Percentiles rank a stretch among this genome's conserved stretches.
Conservation (phyloP, 2,888 invertebrate species). For the Cheilosia vernalis region DNA sequence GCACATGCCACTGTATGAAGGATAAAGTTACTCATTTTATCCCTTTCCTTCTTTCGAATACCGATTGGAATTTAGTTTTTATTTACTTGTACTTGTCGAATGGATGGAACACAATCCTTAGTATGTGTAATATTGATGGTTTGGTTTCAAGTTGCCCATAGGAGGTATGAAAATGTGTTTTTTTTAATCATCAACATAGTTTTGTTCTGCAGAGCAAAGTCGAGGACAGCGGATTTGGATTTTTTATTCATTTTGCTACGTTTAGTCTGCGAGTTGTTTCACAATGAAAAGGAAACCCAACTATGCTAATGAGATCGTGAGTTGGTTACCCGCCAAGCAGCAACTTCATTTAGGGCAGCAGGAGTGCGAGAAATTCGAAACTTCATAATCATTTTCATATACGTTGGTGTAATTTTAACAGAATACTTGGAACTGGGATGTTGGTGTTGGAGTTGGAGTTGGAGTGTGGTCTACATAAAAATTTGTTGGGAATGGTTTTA, state of each 20-base stretch:
- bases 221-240: conserved; percentile 23
- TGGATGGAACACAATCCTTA: not conserved
- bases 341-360: conserved; percentile 16
- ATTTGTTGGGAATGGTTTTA: not conserved
- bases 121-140: not conserved
- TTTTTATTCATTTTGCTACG: conserved; percentile 1
- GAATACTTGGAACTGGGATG: conserved; percentile 39
- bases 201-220: conserved; percentile 29
- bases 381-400: conserved; percentile 29
- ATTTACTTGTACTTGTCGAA: conserved; percentile 35
- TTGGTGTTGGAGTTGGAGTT: not conserved
- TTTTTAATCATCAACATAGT: conserved; percentile 43
- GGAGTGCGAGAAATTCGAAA: conserved; percentile 39
- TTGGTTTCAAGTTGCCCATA: conserved; percentile 46
- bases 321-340: conserved; percentile 58
- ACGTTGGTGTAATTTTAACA: conserved; percentile 38
- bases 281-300: conserved; percentile 73
- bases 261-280: conserved; percentile 5
- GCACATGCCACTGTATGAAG: too few relatives aligned
- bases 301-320: conserved; percentile 77
- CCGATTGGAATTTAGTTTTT: conserved; percentile 47
- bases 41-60: not conserved
- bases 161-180: conserved; percentile 30
- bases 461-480: conserved; percentile 16
- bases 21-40: not conserved